Conservation (phyloP, 2,797 vertebrate genomes). For the Hozukius guyotensis region DNA sequence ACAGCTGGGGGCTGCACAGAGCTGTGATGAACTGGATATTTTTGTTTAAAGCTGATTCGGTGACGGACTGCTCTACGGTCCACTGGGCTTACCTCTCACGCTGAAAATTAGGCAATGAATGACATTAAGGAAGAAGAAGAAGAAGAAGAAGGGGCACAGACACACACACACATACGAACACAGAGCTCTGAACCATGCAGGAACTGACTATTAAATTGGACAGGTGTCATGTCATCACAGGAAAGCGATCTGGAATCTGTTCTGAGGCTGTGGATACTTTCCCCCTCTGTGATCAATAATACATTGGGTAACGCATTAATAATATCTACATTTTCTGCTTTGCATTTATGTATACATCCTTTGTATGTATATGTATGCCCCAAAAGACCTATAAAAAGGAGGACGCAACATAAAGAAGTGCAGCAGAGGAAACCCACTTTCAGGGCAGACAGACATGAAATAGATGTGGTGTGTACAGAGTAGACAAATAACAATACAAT, state of each 20-base stretch:
- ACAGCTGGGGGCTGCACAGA: constrained; percentile 44
- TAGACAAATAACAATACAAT: too few relatives aligned
- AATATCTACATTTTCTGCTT: not conserved
- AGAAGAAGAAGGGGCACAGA: not conserved
- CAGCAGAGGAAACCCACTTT: not conserved
- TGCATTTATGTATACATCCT: constrained; percentile 2
- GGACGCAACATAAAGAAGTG: not conserved
- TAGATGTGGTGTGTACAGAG: not conserved
- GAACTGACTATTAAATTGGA: constrained; percentile 4
- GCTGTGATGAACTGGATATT: constrained; percentile 51
- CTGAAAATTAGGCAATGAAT: constrained; percentile 51
- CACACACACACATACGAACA: not conserved
- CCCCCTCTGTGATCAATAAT: constrained; percentile 22
- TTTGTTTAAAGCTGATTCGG: constrained; percentile 48
- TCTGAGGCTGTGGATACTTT: constrained; percentile 22
- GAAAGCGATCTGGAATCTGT: constrained; percentile 5
- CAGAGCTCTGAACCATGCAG: constrained; percentile 1
- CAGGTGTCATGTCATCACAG: constrained; percentile 32
- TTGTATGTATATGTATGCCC: not conserved
- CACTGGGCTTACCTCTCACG: constrained; percentile 25
- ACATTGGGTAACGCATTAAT: constrained; percentile 10
- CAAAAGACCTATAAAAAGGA: not conserved
- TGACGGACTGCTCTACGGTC: constrained; percentile 18
- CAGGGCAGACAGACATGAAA: not conserved
- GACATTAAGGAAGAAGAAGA: constrained; percentile 30